These are phyloP conservation scores for Macrophya alboannulata DNA, from an alignment of 2,888 invertebrate species.

Conservation along the genomic window DNA sequence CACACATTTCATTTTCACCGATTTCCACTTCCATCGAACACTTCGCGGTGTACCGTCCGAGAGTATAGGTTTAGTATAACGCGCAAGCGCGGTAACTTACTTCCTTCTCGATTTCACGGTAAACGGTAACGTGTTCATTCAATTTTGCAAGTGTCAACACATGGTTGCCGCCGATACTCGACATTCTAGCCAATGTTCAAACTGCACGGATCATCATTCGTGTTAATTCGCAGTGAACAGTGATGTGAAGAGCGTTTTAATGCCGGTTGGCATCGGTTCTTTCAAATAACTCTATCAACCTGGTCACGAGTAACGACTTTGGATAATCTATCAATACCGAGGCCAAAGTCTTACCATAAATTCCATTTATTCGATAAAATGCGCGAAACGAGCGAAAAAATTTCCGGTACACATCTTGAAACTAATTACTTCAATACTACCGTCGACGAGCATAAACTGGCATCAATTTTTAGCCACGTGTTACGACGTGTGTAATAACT, in stretches of 20 bases:
- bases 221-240: neutral
- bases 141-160: slow-evolving; percentile 38
- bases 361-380: neutral
- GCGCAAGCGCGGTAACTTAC: slow-evolving; percentile 24
- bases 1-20: neutral
- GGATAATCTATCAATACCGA: neutral
- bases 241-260: neutral
- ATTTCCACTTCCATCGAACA: slow-evolving; percentile 38
- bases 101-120: slow-evolving; percentile 13
- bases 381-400: neutral
- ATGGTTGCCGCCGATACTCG: slow-evolving; percentile 13
- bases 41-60: neutral
- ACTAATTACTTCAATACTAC: neutral
- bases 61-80: neutral
- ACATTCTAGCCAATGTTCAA: neutral
- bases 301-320: neutral
- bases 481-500: neutral
- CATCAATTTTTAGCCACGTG: neutral
- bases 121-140: slow-evolving; percentile 32
- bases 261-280: neutral
- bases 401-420: neutral
- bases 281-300: neutral
- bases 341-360: neutral
- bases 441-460: neutral
- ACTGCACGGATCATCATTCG: neutral